These are phyloP conservation scores for Amblyjoppa proteus DNA, from an alignment of 2,888 invertebrate species.

Conservation along the genomic window DNA sequence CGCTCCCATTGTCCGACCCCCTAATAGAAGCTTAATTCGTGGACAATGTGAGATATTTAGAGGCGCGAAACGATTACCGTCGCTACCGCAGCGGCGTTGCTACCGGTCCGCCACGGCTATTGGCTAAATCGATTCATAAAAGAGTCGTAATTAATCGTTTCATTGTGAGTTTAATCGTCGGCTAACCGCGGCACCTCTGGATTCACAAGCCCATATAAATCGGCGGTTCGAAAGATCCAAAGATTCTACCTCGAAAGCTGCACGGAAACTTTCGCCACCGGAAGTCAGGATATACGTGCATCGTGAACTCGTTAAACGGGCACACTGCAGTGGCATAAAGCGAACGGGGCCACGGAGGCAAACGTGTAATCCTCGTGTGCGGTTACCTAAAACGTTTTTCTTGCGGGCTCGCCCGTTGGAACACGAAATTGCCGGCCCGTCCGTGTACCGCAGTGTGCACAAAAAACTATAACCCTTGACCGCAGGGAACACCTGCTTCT, in stretches of 20 bases:
- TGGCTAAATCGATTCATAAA: slow-evolving; percentile 84
- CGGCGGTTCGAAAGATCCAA: slow-evolving; percentile 25
- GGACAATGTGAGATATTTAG: slow-evolving; percentile 83
- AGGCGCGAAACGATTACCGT: slow-evolving; percentile 72
- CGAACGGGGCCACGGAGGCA: slow-evolving; percentile 24
- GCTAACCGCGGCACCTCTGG: background rate
- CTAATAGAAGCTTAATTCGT: slow-evolving; percentile 83
- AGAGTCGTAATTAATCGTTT: slow-evolving; percentile 84
- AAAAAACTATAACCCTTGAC: slow-evolving; percentile 82
- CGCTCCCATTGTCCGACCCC: slow-evolving; percentile 80
- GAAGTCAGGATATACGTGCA: slow-evolving; percentile 24
- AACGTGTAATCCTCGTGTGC: slow-evolving; percentile 37
- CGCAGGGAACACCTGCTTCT: slow-evolving; percentile 81
- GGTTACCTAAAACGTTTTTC: slow-evolving; percentile 64
- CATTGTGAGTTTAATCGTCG: slow-evolving; percentile 76
- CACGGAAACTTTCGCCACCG: slow-evolving; percentile 6
- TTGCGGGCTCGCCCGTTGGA: slow-evolving; percentile 30
- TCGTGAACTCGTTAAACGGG: slow-evolving; percentile 40
- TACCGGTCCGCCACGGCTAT: slow-evolving; percentile 75
- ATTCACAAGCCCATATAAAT: slow-evolving; percentile 21
- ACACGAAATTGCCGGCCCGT: slow-evolving; percentile 66
- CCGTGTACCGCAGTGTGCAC: slow-evolving; percentile 16
- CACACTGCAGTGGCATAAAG: slow-evolving; percentile 28
- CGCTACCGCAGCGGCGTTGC: slow-evolving; percentile 70
- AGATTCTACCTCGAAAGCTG: slow-evolving; percentile 1